These are phyloP conservation scores for Mesodorylaimus sp. DNA, from an alignment of 2,888 invertebrate species.

Conservation along the genomic window DNA sequence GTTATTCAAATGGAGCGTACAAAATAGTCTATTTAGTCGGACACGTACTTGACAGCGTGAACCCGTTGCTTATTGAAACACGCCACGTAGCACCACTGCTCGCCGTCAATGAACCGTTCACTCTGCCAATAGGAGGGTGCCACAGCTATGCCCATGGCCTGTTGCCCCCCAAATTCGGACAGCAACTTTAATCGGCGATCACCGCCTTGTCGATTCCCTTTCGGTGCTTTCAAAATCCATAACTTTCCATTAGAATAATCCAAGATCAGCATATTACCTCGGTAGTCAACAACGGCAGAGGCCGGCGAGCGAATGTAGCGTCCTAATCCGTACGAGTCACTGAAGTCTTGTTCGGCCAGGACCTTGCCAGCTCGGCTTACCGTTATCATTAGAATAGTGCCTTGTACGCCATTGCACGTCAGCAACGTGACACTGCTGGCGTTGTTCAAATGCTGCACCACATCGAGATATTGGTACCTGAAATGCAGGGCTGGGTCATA, in stretches of 20 bases:
- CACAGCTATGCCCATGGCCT: slow-evolving; percentile 1
- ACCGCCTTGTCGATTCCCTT: background rate
- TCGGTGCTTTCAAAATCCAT: background rate
- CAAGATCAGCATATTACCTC: slow-evolving; percentile 3
- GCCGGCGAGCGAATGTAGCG: slow-evolving; percentile 3
- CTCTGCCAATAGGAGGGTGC: too few relatives aligned
- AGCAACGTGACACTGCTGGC: background rate
- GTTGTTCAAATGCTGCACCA: background rate
- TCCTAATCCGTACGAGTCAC: background rate
- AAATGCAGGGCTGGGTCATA: too few relatives aligned
- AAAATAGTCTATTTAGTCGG: too few relatives aligned
- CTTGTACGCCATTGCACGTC: slow-evolving; percentile 4
- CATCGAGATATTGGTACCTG: slow-evolving; percentile 1
- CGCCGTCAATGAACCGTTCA: too few relatives aligned
- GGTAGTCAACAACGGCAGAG: background rate
- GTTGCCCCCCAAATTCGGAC: background rate
- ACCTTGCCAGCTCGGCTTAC: background rate
- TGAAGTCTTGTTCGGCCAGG: background rate
- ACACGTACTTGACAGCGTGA: slow-evolving; percentile 1
- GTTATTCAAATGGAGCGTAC: too few relatives aligned
- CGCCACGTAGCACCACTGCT: slow-evolving; percentile 5
- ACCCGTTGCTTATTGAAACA: slow-evolving; percentile 1
- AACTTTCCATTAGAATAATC: slow-evolving; percentile 6
- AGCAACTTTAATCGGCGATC: background rate
- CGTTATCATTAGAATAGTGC: background rate